phyloP scores from a whole-genome alignment of 2,888 invertebrate genomes.

The Latrodectus hesperus region DNA sequence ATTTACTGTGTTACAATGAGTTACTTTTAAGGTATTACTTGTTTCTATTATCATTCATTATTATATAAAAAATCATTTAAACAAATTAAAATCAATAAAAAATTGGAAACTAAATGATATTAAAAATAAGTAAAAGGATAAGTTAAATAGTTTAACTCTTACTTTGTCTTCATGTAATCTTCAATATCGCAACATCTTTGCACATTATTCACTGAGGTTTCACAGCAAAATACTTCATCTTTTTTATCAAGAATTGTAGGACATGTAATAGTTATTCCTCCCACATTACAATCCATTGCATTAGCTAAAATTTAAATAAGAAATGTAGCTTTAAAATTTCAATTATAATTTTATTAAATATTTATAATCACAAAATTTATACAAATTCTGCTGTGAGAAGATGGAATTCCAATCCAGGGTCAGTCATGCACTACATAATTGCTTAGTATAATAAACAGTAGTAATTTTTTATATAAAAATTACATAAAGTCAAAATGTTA shows the following conservation, averaged over 20 bases:
- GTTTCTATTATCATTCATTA: too few species aligned
- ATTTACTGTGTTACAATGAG: too few species aligned
- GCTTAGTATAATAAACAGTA: too few species aligned
- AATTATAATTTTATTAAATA: neutral
- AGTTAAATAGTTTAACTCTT: neutral
- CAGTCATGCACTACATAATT: too few species aligned
- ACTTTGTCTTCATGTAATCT: slow-evolving; percentile 52
- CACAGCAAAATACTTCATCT: slow-evolving; percentile 46
- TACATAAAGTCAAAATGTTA: too few species aligned
- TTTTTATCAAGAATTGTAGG: slow-evolving; percentile 19
- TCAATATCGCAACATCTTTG: slow-evolving; percentile 49
- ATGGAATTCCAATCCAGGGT: too few species aligned
- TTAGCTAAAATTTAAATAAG: slow-evolving; percentile 4
- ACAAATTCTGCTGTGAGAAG: too few species aligned
- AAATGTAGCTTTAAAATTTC: neutral
- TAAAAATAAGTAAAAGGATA: neutral
- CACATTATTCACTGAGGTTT: neutral
- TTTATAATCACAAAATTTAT: too few species aligned
- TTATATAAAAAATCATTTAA: too few species aligned
- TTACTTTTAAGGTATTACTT: too few species aligned
- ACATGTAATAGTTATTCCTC: slow-evolving; percentile 9
- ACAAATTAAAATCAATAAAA: too few species aligned
- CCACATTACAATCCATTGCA: slow-evolving; percentile 36
- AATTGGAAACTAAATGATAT: neutral
- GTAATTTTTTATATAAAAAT: too few species aligned